Conservation (phyloP, 1,140 invertebrate species). For the Drosophila sulfurigaster region DNA sequence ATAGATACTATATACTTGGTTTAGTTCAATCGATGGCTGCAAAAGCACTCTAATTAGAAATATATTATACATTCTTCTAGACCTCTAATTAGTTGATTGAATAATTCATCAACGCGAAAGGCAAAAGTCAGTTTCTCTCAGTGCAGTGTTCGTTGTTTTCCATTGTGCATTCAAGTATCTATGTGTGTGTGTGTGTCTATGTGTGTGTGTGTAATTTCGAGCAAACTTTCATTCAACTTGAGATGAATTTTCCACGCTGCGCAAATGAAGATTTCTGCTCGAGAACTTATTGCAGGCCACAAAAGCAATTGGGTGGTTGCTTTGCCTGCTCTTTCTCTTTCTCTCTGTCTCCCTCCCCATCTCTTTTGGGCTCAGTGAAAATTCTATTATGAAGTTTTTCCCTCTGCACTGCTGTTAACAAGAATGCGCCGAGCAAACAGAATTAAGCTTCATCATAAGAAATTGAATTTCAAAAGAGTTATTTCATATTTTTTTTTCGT, state of each 20-base stretch:
- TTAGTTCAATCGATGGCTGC: neutral
- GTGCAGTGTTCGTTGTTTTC: neutral
- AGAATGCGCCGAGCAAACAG: conserved; percentile 54
- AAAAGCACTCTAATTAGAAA: conserved; percentile 2
- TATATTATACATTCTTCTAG: neutral
- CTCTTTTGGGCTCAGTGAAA: conserved; percentile 24
- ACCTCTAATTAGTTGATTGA: neutral
- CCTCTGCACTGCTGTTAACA: conserved; percentile 24
- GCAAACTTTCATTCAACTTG: conserved; percentile 52
- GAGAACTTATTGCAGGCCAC: conserved; percentile 5
- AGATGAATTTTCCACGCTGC: conserved; percentile 44
- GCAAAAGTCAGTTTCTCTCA: neutral
- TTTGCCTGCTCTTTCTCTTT: neutral
- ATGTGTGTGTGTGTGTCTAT: conserved; percentile 6
- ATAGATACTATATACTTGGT: too few species aligned
- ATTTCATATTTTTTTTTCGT: conserved; percentile 46
- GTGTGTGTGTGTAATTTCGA: conserved; percentile 18
- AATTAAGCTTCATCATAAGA: conserved; percentile 69
- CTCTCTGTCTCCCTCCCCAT: conserved; percentile 1
- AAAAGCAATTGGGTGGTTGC: conserved; percentile 11
- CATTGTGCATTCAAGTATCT: neutral
- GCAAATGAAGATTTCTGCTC: conserved; percentile 21
- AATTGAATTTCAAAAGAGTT: conserved; percentile 79
- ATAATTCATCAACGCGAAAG: neutral
- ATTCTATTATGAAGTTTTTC: conserved; percentile 65